Evolutionary conservation across 92 coral and sea anemone species (phyloP).

Genomic region (Anthopleura xanthogrammica): DNA sequence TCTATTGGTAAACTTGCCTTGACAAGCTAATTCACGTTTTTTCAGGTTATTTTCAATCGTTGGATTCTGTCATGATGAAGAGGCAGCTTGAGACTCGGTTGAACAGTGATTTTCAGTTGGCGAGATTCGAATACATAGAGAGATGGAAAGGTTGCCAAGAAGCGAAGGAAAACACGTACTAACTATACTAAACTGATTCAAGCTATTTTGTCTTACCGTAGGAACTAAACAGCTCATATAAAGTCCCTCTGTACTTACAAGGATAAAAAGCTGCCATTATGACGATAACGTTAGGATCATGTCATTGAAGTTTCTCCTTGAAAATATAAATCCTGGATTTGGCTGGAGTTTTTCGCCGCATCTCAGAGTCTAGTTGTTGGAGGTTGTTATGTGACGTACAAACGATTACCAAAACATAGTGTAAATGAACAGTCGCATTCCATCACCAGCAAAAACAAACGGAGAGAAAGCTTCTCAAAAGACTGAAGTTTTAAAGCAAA

Average conservation of each 20-base stretch:
- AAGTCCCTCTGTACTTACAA: conserved; percentile 23
- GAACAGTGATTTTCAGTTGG: neutral
- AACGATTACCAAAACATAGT: neutral
- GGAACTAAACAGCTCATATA: conserved; percentile 2
- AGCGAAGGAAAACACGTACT: neutral
- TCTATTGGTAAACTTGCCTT: conserved; percentile 17
- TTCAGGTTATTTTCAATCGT: neutral
- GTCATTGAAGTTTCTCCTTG: conserved; percentile 21
- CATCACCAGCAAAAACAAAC: neutral
- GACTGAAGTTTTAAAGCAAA: conserved; percentile 22
- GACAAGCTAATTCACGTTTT: conserved; percentile 13
- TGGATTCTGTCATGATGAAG: neutral
- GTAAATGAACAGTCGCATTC: conserved; percentile 5
- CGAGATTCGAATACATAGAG: neutral
- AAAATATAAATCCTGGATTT: neutral
- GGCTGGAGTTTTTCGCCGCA: neutral
- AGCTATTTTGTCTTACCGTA: neutral
- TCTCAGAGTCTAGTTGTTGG: neutral
- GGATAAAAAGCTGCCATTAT: conserved; percentile 30
- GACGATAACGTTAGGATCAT: conserved; percentile 6
- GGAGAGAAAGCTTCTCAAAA: conserved; percentile 11
- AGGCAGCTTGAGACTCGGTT: neutral
- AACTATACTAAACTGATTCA: neutral
- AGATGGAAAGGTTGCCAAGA: neutral
- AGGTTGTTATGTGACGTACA: neutral